phyloP scores from a whole-genome alignment of 2,888 invertebrate species.

The Andricus curvator region DNA sequence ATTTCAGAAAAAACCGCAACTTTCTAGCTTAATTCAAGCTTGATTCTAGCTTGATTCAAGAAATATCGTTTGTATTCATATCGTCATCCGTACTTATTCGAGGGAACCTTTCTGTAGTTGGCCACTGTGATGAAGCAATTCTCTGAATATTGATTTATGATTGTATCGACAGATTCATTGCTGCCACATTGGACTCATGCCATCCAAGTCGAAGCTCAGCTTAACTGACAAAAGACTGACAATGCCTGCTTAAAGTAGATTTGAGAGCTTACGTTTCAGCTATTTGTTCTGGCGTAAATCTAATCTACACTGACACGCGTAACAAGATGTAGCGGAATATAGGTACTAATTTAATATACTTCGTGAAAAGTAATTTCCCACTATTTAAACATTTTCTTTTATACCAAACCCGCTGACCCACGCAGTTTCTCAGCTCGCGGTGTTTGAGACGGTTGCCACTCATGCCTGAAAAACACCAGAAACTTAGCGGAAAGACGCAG shows the following conservation, averaged over 20 bases:
- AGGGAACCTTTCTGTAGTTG: neutral
- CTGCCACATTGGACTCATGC: slow-evolving; percentile 14
- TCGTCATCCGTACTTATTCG: too few relatives aligned
- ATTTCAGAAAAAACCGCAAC: too few relatives aligned
- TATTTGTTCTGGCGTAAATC: neutral
- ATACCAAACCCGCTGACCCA: too few relatives aligned
- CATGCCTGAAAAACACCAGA: too few relatives aligned
- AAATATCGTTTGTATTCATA: too few relatives aligned
- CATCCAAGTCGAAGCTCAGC: slow-evolving; percentile 15
- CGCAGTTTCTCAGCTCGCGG: too few relatives aligned
- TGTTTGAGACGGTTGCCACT: too few relatives aligned
- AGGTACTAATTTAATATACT: neutral
- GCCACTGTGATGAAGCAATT: neutral
- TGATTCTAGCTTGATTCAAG: too few relatives aligned
- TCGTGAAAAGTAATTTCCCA: too few relatives aligned
- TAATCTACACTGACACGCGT: slow-evolving; percentile 15
- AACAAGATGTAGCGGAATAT: neutral
- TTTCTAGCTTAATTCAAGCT: too few relatives aligned
- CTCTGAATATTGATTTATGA: slow-evolving; percentile 27
- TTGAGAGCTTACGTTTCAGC: slow-evolving; percentile 14
- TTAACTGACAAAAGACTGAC: slow-evolving; percentile 24
- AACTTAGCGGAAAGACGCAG: too few relatives aligned
- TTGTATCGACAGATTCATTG: slow-evolving; percentile 14
- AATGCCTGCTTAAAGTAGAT: slow-evolving; percentile 26
- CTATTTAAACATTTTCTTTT: too few relatives aligned